Base-by-base conservation (phyloP, 2,113 vertebrate genomes). In the Chaetorhynchus papuensis region DNA sequence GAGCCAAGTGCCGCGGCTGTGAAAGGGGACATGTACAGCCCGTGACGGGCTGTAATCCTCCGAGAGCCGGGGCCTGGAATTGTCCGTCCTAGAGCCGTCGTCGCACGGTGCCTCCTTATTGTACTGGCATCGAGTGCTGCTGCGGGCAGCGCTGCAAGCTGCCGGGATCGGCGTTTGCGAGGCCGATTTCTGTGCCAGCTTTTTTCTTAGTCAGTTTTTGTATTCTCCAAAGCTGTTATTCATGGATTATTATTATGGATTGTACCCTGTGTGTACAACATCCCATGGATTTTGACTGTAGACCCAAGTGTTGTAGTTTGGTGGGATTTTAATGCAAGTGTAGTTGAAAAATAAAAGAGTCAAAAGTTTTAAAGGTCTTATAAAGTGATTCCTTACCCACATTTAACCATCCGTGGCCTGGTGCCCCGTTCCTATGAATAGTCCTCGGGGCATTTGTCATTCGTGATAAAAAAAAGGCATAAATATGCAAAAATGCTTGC, bases 41-140 rank as follows among this genome's bases (percentile, higher is more conserved):
- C 3, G 7, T 1, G 31, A 5, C 2, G 11, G n/a, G 31, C 23
- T n/a, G 1, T 14, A 5, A 19, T 17, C 13, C 44, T 10, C 28
- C 57, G 3, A 1, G 49, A 44, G 57, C 14, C 10, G 12, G 1
- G 31, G 53, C 72, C 37, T 18, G 41, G 2, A 4, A 0, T 0
- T 9, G 41, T 1, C 17, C 14, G 1, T 8, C 2, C 45, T 22
- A 0, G 42, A n/a, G 59, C 35, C 53, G 1, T 2, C 49, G 2
- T 6, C 45, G 2, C 42, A 0, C 18, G 0, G 17, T 3, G 33
- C 13, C 0, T 28, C 1, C 13, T 9, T 3, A 0, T 4, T 9
- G 60, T 10, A 1, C 5, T 7, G 45, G 39, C 69, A 7, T 3
- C 10, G 10, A 28, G 69, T 1, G 28, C 18, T 17, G 52, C 45